These are phyloP conservation scores for Orbicella faveolata DNA, from an alignment of 64 coral and sea anemone genomes.

Conservation along the genomic window DNA sequence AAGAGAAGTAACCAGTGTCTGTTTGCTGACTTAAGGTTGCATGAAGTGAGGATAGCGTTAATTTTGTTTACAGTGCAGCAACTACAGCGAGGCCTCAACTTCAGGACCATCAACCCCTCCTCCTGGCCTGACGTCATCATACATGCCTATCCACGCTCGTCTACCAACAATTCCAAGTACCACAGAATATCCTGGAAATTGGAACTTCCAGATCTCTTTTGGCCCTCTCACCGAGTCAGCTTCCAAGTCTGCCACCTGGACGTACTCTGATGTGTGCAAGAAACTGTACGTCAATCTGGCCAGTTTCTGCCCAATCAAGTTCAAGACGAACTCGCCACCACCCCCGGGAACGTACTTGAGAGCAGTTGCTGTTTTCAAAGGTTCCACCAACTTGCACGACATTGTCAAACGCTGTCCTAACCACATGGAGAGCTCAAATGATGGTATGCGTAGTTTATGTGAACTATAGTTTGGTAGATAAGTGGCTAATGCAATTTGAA, in stretches of 20 bases:
- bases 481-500: no score
- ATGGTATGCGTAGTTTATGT: constrained; percentile 23
- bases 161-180: constrained; percentile 96
- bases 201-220: constrained; percentile 87
- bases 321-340: constrained; percentile 66
- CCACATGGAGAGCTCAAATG: constrained; percentile 90
- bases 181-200: constrained; percentile 87
- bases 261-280: constrained; percentile 81
- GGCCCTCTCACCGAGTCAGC: constrained; percentile 93
- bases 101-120: background rate
- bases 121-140: constrained; percentile 16
- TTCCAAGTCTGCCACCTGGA: constrained; percentile 97
- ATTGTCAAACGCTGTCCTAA: constrained; percentile 97
- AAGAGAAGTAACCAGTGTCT: no score
- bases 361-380: constrained; percentile 96
- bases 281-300: constrained; percentile 93
- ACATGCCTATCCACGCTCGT: constrained; percentile 20
- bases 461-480: background rate
- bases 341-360: constrained; percentile 55
- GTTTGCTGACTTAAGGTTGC: background rate
- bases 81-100: constrained; percentile 14
- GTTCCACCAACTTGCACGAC: constrained; percentile 94
- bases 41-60: background rate
- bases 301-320: constrained; percentile 92
- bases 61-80: constrained; percentile 10